Evolutionary conservation across 2,888 invertebrate genomes (phyloP).

Genomic region (Platerodrilus igneus): DNA sequence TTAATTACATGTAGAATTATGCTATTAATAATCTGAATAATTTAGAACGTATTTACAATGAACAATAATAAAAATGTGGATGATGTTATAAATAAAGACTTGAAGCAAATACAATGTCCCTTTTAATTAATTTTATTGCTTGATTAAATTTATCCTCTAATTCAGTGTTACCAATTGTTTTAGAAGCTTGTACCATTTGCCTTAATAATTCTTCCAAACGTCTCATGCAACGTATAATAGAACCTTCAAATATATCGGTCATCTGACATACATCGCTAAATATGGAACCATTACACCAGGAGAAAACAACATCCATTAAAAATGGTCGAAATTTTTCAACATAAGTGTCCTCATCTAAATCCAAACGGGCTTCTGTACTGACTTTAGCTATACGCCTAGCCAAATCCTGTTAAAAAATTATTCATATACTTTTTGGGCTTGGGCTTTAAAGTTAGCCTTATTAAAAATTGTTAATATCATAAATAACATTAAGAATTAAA

Average conservation of each 20-base stretch:
- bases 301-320: constrained; percentile 94
- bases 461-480: no score
- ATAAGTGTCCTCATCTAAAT: constrained; percentile 85
- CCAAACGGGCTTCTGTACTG: constrained; percentile 77
- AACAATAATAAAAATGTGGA: constrained; percentile 1
- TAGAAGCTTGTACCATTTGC: constrained; percentile 93
- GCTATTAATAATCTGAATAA: no score
- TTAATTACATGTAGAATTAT: no score
- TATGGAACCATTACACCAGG: constrained; percentile 91
- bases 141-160: constrained; percentile 94
- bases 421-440: no score
- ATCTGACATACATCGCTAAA: constrained; percentile 92
- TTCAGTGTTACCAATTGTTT: constrained; percentile 93
- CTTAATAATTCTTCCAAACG: constrained; percentile 92
- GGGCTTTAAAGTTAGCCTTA: no score
- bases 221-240: constrained; percentile 88
- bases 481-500: no score
- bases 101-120: constrained; percentile 99
- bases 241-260: constrained; percentile 95
- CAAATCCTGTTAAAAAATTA: no score
- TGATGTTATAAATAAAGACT: constrained; percentile 81
- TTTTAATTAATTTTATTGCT: constrained; percentile 84
- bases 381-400: constrained; percentile 89
- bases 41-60: no score
- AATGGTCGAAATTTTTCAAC: constrained; percentile 89